Evolutionary conservation across 2,113 vertebrate species (phyloP).

Genomic region (Suncus etruscus): DNA sequence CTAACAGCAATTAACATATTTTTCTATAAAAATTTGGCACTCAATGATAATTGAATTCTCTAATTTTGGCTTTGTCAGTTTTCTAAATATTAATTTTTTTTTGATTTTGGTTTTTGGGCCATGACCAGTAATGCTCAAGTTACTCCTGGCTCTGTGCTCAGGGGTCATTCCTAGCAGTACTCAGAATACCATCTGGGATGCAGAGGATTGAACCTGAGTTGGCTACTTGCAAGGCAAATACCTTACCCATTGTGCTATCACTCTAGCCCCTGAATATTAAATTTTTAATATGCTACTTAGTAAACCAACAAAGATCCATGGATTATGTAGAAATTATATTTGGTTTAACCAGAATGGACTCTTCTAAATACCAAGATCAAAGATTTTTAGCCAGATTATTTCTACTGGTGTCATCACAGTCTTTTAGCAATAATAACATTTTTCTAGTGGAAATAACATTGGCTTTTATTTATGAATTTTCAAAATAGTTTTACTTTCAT

Average conservation of each 20-base stretch:
- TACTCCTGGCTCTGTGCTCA: too few relatives aligned
- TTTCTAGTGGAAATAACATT: not conserved
- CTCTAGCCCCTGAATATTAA: not conserved
- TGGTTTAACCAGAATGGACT: not conserved
- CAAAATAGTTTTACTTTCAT: not conserved
- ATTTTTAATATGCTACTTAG: conserved; percentile 38
- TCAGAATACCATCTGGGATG: too few relatives aligned
- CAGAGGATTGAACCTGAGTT: too few relatives aligned
- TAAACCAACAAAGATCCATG: not conserved
- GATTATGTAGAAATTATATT: not conserved
- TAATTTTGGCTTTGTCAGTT: conserved; percentile 8
- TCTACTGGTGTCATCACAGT: not conserved
- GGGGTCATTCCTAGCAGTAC: too few relatives aligned
- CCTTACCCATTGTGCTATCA: too few relatives aligned
- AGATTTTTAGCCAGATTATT: not conserved
- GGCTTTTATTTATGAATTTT: not conserved
- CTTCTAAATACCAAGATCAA: not conserved
- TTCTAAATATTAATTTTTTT: conserved; percentile 27
- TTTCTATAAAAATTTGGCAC: conserved; percentile 26
- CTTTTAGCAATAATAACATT: not conserved
- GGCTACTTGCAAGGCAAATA: too few relatives aligned
- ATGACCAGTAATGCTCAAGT: too few relatives aligned
- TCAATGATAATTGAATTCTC: not conserved
- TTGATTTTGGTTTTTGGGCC: conserved; percentile 39
- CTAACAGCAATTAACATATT: not conserved